phyloP scores from a whole-genome alignment of 1,140 invertebrate species.

The Ganaspis sp. region DNA sequence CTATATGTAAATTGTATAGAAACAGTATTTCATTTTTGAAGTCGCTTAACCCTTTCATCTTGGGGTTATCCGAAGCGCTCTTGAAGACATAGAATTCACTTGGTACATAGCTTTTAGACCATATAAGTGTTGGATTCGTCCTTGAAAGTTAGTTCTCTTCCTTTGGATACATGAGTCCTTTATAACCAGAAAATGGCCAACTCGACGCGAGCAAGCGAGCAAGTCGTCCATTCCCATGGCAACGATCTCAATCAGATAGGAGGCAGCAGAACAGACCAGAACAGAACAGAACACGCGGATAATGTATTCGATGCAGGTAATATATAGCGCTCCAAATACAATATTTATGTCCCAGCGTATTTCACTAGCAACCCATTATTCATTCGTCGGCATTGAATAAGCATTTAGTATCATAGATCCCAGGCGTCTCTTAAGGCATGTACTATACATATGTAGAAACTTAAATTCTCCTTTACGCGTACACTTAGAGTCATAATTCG shows the following conservation, averaged over 20 bases:
- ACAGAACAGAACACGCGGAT: slow-evolving; percentile 63
- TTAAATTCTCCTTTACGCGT: slow-evolving; percentile 15
- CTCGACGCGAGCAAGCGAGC: slow-evolving; percentile 59
- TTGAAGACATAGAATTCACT: not conserved
- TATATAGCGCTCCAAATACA: slow-evolving; percentile 75
- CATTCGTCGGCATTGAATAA: slow-evolving; percentile 74
- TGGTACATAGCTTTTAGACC: slow-evolving; percentile 1
- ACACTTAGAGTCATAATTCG: not conserved
- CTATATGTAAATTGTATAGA: not conserved
- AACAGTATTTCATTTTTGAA: not conserved
- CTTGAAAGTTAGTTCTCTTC: slow-evolving; percentile 12
- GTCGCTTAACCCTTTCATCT: slow-evolving; percentile 12
- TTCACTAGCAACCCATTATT: slow-evolving; percentile 75
- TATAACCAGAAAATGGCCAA: slow-evolving; percentile 45
- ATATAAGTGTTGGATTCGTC: slow-evolving; percentile 7
- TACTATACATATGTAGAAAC: slow-evolving; percentile 36
- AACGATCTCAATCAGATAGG: slow-evolving; percentile 73
- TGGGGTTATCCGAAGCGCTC: not conserved
- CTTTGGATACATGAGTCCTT: slow-evolving; percentile 29
- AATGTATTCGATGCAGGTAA: slow-evolving; percentile 74
- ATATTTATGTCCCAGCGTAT: slow-evolving; percentile 74
- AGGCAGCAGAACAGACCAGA: slow-evolving; percentile 55
- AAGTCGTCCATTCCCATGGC: slow-evolving; percentile 69
- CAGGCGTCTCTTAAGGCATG: slow-evolving; percentile 59
- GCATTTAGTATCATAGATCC: slow-evolving; percentile 71